Base-by-base conservation (phyloP, 2,113 vertebrate species). In the Cyanocitta stelleri region DNA sequence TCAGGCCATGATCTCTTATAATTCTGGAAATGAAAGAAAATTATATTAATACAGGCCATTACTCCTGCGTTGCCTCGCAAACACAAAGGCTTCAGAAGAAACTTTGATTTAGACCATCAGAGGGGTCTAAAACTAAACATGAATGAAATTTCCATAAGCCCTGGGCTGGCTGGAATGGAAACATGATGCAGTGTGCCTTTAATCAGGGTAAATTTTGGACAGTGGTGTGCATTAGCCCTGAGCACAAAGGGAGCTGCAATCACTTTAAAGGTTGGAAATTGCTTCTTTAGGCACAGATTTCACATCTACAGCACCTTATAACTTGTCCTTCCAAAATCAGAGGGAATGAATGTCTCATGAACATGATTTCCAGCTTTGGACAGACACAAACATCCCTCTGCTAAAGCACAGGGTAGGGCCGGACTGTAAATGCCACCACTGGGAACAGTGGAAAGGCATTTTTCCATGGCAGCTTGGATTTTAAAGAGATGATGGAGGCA, bases 1-100 rank as follows among this genome's bases (percentile, higher is more conserved):
- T 99, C 84, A 99, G 98, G 67, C 99, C 99, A 9, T 99, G 99
- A 96, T 99, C 99, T 98, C 99, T 98, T 97, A 99, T 98, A 91
- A 99, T 99, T 98, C 99, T 99, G 97, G 56, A 98, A 98, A 91
- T 88, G 97, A 93, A 92, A 98, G 80, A 72, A 64, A 89, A 46
- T 43, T 33, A 29, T 27, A n/a, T 86, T 87, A 95, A 71, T 49
- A 58, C 51, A 86, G 73, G 58, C 26, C 69, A 84, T 59, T 63
- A 84, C 61, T 78, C 5, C 1, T 69, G 43, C 64, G 49, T 32
- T 44, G 39, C 52, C 64, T 64, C 33, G 58, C 17, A 92, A 67
- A 59, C 58, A 87, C 80, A 86, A 80, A 94, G 73, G 54, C 82
- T 85, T 81, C 68, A 91, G 82, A 93, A 74, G 86, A 21, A 87